These are phyloP conservation scores for Leucophora obtusa DNA, from an alignment of 2,888 invertebrate genomes.

Conservation along the genomic window DNA sequence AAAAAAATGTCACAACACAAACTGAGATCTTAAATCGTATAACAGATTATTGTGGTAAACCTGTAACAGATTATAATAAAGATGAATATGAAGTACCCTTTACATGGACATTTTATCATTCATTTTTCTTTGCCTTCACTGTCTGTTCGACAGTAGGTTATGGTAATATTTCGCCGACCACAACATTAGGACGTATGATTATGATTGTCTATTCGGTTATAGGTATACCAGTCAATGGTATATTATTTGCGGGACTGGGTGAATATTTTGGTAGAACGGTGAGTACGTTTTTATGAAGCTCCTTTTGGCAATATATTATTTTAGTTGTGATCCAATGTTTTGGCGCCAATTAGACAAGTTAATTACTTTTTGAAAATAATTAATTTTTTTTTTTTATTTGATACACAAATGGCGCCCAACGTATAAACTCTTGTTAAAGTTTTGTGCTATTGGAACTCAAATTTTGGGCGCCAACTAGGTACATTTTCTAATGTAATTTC, in stretches of 20 bases:
- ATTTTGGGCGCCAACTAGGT: too few species aligned
- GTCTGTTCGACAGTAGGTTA: slow-evolving; percentile 96
- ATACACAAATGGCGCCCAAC: too few species aligned
- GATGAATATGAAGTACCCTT: slow-evolving; percentile 82
- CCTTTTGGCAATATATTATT: too few species aligned
- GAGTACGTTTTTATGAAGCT: slow-evolving; percentile 67
- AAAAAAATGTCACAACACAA: slow-evolving; percentile 72
- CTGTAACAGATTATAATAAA: slow-evolving; percentile 83
- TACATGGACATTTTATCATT: slow-evolving; percentile 94
- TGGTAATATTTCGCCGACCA: slow-evolving; percentile 92
- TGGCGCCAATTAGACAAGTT: too few species aligned
- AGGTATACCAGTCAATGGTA: slow-evolving; percentile 81
- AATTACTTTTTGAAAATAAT: too few species aligned
- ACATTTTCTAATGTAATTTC: too few species aligned
- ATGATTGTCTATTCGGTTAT: slow-evolving; percentile 93
- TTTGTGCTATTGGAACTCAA: too few species aligned
- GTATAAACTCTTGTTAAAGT: too few species aligned
- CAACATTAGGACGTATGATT: slow-evolving; percentile 87
- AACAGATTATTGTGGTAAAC: slow-evolving; percentile 86
- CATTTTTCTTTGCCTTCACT: slow-evolving; percentile 93
- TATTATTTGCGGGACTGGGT: slow-evolving; percentile 87
- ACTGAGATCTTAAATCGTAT: slow-evolving; percentile 80
- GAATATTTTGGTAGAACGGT: slow-evolving; percentile 91
- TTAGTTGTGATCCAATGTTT: too few species aligned
- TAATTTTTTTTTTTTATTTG: too few species aligned